Evolutionary conservation across 2,888 invertebrate species (phyloP).

Genomic region (Alsophila aescularia): DNA sequence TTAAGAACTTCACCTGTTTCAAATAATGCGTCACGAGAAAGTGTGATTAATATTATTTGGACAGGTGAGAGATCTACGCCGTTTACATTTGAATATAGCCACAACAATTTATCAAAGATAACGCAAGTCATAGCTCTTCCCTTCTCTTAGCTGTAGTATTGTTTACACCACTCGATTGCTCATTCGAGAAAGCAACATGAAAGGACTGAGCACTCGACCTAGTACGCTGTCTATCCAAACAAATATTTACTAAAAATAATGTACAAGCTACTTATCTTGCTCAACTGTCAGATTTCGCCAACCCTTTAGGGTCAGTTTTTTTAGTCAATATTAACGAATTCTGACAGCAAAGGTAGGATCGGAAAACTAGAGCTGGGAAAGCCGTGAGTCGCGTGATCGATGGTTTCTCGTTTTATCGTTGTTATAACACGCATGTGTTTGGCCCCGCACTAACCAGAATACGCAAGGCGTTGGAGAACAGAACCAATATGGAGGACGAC

Average conservation of each 20-base stretch:
- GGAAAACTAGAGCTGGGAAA: slow-evolving; percentile 19
- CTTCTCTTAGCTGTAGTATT: slow-evolving; percentile 16
- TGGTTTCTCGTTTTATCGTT: slow-evolving; percentile 59
- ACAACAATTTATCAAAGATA: slow-evolving; percentile 38
- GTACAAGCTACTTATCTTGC: background rate
- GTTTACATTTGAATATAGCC: slow-evolving; percentile 36
- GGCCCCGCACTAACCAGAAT: slow-evolving; percentile 89
- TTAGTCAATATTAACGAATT: too few relatives aligned
- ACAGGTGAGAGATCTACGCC: slow-evolving; percentile 33
- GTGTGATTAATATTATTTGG: slow-evolving; percentile 35
- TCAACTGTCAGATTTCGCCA: too few relatives aligned
- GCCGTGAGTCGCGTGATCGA: slow-evolving; percentile 32
- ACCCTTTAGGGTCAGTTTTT: too few relatives aligned
- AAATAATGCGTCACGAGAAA: slow-evolving; percentile 26
- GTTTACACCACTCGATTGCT: slow-evolving; percentile 4
- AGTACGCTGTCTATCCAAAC: background rate
- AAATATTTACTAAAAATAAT: background rate
- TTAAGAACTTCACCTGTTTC: slow-evolving; percentile 25
- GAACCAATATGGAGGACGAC: slow-evolving; percentile 99
- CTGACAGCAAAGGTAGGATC: too few relatives aligned
- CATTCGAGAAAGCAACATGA: slow-evolving; percentile 7
- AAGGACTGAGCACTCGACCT: background rate
- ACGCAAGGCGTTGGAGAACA: slow-evolving; percentile 99
- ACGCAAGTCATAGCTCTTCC: slow-evolving; percentile 38
- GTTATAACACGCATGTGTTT: slow-evolving; percentile 84